phyloP scores from a whole-genome alignment of 2,113 vertebrate species.

The Calonectris borealis region DNA sequence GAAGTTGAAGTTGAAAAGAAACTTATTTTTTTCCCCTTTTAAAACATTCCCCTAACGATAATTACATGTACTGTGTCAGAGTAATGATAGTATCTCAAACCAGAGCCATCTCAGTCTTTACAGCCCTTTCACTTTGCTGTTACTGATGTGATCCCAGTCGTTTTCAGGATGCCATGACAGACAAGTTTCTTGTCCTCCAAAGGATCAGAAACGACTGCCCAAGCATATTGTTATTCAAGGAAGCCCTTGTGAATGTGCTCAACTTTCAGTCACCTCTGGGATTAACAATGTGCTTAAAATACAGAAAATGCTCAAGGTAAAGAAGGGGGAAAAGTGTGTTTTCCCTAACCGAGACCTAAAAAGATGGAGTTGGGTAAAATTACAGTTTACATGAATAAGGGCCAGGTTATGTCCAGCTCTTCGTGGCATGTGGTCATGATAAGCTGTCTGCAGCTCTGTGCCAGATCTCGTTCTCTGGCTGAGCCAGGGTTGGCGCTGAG shows the following conservation, averaged over 20 bases:
- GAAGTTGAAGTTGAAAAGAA: not conserved
- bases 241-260: not conserved
- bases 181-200: not conserved
- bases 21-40: not conserved
- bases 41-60: not conserved
- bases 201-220: not conserved
- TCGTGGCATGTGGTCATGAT: accelerated
- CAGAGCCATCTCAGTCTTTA: not conserved
- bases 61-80: not conserved
- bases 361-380: not conserved
- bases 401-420: not conserved
- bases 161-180: not conserved
- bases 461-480: not conserved
- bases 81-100: not conserved
- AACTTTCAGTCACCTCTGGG: not conserved
- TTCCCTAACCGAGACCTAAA: not conserved
- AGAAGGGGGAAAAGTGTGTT: accelerated
- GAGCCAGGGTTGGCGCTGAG: too few relatives aligned
- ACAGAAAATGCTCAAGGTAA: not conserved
- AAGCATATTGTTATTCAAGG: not conserved
- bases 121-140: not conserved
- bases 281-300: not conserved
- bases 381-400: not conserved
- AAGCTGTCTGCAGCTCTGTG: not conserved
- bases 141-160: not conserved